Evolutionary conservation across 1,140 invertebrate genomes (phyloP).

Genomic region (Brachionus rubens): DNA sequence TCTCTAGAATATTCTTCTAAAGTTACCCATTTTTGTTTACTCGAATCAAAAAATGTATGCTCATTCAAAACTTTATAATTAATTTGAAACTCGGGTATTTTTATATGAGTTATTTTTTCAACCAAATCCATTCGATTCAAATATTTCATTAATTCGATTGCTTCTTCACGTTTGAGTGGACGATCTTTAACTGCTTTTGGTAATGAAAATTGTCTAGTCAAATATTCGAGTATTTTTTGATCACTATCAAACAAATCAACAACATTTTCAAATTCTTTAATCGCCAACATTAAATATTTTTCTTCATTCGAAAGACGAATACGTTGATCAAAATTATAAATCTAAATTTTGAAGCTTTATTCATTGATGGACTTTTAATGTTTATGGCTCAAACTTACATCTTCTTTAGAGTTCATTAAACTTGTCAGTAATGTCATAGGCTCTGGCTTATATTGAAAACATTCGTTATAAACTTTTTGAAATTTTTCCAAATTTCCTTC

Average conservation of each 20-base stretch:
- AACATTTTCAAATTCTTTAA: slow-evolving; percentile 18
- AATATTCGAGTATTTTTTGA: slow-evolving; percentile 10
- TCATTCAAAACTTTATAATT: neutral
- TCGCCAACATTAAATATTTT: neutral
- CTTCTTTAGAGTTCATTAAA: slow-evolving; percentile 1
- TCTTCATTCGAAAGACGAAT: slow-evolving; percentile 36
- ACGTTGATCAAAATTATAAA: slow-evolving; percentile 1
- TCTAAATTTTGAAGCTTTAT: neutral
- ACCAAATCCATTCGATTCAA: neutral
- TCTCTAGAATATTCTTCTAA: neutral
- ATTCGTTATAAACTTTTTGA: neutral
- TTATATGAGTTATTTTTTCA: neutral
- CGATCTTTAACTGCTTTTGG: slow-evolving; percentile 3
- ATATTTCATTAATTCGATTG: slow-evolving; percentile 38
- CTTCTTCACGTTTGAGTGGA: neutral
- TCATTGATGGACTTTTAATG: neutral
- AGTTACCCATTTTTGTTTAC: neutral
- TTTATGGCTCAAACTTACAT: neutral
- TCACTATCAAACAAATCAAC: neutral
- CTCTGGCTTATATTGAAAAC: slow-evolving; percentile 4
- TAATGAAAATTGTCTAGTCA: neutral
- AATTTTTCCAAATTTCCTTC: slow-evolving; percentile 37
- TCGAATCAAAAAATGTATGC: neutral
- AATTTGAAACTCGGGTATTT: neutral
- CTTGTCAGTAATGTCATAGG: neutral